Conservation (phyloP, 2,113 vertebrate genomes). For the Cairina moschata region DNA sequence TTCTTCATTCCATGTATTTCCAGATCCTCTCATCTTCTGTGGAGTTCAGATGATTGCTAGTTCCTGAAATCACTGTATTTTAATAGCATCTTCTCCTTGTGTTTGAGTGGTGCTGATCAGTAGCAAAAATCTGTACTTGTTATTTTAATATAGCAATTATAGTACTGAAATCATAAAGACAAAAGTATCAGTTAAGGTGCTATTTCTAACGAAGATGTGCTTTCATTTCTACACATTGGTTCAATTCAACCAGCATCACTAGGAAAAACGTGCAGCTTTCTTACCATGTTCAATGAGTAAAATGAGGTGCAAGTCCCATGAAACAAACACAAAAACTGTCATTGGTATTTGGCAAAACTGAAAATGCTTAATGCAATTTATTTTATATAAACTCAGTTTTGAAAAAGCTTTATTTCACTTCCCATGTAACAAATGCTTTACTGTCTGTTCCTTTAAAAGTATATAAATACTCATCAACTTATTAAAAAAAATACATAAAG, state of each 20-base stretch:
- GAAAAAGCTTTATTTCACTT: not conserved
- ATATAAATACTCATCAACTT: slow-evolving; percentile 34
- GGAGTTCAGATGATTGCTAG: not conserved
- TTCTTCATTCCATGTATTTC: not conserved
- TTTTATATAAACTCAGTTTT: not conserved
- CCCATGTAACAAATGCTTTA: not conserved
- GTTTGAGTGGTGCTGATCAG: not conserved
- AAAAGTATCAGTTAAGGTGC: not conserved
- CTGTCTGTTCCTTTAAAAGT: not conserved
- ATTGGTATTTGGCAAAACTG: not conserved
- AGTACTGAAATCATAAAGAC: not conserved
- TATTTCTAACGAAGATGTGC: not conserved
- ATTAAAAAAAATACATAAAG: slow-evolving; percentile 37
- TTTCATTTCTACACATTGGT: not conserved
- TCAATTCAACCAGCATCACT: not conserved
- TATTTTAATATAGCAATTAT: not conserved
- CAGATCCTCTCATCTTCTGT: not conserved
- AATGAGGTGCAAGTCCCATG: not conserved
- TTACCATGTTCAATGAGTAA: not conserved
- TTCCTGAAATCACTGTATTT: not conserved
- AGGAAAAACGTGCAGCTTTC: not conserved
- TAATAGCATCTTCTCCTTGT: not conserved
- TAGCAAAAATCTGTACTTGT: not conserved
- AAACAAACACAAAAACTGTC: not conserved
- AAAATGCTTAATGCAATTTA: not conserved